Percentiles rank a stretch among this genome's conserved stretches.
Conservation (phyloP, 2,888 invertebrate species). For the Acanthacorydalis orientalis region DNA sequence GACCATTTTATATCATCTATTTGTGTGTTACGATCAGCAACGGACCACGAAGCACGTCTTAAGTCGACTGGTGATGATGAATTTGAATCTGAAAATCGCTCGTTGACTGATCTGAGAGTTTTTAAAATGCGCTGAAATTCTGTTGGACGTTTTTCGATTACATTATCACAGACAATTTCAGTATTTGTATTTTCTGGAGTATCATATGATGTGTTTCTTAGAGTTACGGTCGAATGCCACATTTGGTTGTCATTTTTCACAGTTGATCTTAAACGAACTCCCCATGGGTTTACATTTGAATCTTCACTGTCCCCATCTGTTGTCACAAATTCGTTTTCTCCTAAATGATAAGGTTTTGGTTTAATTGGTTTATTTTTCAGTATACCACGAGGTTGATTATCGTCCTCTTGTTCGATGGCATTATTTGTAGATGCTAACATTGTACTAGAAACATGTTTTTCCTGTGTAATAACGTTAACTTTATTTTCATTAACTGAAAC, state of each 20-base stretch:
- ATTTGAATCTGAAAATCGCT: slow-evolving; percentile 15
- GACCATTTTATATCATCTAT: slow-evolving; percentile 24
- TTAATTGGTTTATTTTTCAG: slow-evolving; percentile 57
- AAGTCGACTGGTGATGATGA: slow-evolving; percentile 12
- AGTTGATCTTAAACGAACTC: slow-evolving; percentile 29
- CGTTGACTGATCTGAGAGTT: slow-evolving; percentile 18
- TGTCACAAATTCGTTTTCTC: slow-evolving; percentile 40
- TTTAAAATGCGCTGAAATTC: slow-evolving; percentile 22
- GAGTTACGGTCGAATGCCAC: slow-evolving; percentile 28
- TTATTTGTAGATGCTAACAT: slow-evolving; percentile 8
- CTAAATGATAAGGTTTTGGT: slow-evolving; percentile 57
- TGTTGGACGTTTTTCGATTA: slow-evolving; percentile 12
- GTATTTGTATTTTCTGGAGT: slow-evolving; percentile 5
- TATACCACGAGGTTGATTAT: slow-evolving; percentile 46
- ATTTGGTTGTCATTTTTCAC: slow-evolving; percentile 19
- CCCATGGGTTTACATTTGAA: slow-evolving; percentile 25
- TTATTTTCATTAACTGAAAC: slow-evolving; percentile 9
- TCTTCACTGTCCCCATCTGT: slow-evolving; percentile 11
- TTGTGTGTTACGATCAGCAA: slow-evolving; percentile 32
- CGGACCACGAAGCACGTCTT: slow-evolving; percentile 22
- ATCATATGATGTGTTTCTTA: slow-evolving; percentile 20
- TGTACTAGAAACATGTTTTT: slow-evolving; percentile 11
- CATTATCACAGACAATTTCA: slow-evolving; percentile 5
- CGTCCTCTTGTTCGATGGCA: slow-evolving; percentile 15
- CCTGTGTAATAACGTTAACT: slow-evolving; percentile 10